phyloP scores from a whole-genome alignment of 2,113 vertebrate species.

The Myotis lucifugus region DNA sequence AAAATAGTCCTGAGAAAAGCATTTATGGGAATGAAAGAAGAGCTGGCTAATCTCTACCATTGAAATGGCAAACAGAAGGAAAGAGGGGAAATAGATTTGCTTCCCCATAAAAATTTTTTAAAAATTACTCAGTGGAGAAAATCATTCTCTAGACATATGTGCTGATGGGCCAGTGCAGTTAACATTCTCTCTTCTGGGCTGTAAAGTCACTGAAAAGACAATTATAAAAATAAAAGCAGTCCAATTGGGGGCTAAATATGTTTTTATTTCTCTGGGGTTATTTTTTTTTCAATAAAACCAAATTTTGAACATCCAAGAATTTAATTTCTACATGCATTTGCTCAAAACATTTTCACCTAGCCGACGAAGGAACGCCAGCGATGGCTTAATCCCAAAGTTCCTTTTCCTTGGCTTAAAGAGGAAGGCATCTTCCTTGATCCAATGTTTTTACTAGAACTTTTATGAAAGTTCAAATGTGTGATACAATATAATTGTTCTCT shows the following conservation, averaged over 20 bases:
- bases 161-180: neutral
- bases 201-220: neutral
- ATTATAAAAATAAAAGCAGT: neutral
- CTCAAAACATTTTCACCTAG: neutral
- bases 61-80: neutral
- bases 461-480: neutral
- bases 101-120: neutral
- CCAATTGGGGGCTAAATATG: neutral
- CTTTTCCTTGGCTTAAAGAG: neutral
- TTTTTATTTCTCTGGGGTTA: slow-evolving; percentile 2
- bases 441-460: neutral
- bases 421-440: neutral
- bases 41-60: neutral
- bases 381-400: slow-evolving; percentile 6
- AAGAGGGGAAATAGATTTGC: neutral
- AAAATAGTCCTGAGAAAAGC: neutral
- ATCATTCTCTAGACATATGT: neutral
- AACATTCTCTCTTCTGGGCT: neutral
- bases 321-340: neutral
- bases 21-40: neutral
- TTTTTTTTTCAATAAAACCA: neutral
- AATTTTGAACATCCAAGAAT: neutral
- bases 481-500: slow-evolving; percentile 1
- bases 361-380: neutral
- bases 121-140: neutral